Base-by-base conservation (phyloP, 2,797 vertebrate genomes). In the Chrysocyon brachyurus region DNA sequence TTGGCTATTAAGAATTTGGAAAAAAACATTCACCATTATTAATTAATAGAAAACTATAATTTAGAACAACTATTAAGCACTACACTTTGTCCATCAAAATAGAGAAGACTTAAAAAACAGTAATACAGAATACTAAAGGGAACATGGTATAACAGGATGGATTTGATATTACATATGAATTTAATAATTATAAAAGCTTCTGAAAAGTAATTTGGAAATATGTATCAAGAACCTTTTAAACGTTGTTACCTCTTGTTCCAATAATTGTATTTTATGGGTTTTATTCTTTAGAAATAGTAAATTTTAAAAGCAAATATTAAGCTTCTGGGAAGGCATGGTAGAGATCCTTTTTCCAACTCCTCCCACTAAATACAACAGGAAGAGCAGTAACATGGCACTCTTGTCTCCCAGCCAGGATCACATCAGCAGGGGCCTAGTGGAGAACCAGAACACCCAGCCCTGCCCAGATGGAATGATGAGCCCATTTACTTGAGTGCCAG, bases 181-280 rank as follows among this genome's bases (percentile, higher is more conserved):
- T 52, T 75, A 97, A 75, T 63, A 73, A 86, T 75, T 87, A 57
- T 63, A 82, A 16, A 87, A 59, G 83, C 46, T 81, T 87, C 15
- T 78, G 40, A 68, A 94, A 86, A 57, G 5, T 22, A 81, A n/a
- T 75, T 97, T 87, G 28, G 19, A 93, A 87, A 93, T 87, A 91
- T n/a, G 11, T 85, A 78, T 24, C 24, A 88, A 84, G 56, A 89
- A 14, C 12, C 26, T 87, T 90, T 95, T 46, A 52, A n/a, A 49
- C 4, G 4, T 36, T 75, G 63, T 52, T 36, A 73, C 19, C 17
- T 22, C 63, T 95, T 90, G 24, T 28, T 85, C n/a, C 12, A 82
- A 26, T 54, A 61, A 61, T 81, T 86, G 28, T 31, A 63, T 75
- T 26, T 93, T 82, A 68, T 75, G 57, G 14, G 0, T 2, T 75